phyloP scores from a whole-genome alignment of 2,113 vertebrate species.

The Rhinoderma darwinii region DNA sequence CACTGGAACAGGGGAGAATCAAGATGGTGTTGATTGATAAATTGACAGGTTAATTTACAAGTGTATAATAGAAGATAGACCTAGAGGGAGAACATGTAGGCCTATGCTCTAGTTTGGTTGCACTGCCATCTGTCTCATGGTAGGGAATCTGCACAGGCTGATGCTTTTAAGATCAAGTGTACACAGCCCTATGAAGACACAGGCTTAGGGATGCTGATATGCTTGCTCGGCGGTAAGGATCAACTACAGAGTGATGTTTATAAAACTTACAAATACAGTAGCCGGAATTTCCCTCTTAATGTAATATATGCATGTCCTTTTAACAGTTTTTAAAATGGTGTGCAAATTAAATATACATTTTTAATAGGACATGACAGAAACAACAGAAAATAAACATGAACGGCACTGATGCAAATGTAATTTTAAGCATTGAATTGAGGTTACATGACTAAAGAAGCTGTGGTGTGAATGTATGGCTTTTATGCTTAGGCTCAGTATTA shows the following conservation, averaged over 20 bases:
- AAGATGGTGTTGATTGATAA: conserved; percentile 99
- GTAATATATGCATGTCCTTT: neutral
- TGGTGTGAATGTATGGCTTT: neutral
- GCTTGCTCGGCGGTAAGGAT: neutral
- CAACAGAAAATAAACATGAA: neutral
- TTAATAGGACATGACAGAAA: neutral
- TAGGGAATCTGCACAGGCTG: conserved; percentile 78
- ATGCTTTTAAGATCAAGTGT: conserved; percentile 46
- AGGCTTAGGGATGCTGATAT: conserved; percentile 55
- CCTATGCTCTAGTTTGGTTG: conserved; percentile 85
- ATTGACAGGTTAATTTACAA: conserved; percentile 99
- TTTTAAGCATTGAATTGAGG: neutral
- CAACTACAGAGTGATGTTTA: conserved; percentile 19
- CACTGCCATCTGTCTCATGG: conserved; percentile 97
- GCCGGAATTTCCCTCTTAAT: neutral
- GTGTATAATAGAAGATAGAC: conserved; percentile 96
- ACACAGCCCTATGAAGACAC: conserved; percentile 62
- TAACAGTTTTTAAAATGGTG: neutral
- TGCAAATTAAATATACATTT: neutral
- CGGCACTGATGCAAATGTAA: neutral
- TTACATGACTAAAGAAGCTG: neutral
- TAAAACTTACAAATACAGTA: neutral
- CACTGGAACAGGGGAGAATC: conserved; percentile 88
- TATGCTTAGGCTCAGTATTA: neutral
- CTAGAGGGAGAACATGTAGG: conserved; percentile 77